These are phyloP conservation scores for Notocelia uddmanniana DNA, from an alignment of 2,888 invertebrate genomes.

Conservation along the genomic window DNA sequence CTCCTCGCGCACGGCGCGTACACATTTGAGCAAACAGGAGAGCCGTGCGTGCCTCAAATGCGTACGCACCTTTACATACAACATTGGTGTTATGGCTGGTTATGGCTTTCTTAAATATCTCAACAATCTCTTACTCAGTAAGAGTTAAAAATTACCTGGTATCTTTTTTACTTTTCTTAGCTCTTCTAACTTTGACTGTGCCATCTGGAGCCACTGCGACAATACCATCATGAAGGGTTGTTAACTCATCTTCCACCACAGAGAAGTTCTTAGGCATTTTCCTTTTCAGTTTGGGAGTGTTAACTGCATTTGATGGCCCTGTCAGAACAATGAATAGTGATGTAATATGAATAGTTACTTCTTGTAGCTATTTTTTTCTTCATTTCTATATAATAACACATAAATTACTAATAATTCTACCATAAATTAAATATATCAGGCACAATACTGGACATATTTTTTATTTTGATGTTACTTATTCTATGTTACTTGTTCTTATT, in stretches of 20 bases:
- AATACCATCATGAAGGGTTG: constrained; percentile 81
- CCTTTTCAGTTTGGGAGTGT: constrained; percentile 77
- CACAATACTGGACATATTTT: no score
- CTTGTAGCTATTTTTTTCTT: not conserved
- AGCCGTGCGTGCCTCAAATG: no score
- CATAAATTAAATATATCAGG: no score
- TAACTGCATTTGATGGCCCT: constrained; percentile 85
- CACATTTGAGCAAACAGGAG: no score
- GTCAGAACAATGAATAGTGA: constrained; percentile 51
- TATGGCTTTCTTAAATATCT: no score
- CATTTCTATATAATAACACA: no score
- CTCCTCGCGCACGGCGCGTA: no score
- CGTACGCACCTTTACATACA: no score
- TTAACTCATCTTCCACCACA: constrained; percentile 86
- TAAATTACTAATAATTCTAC: no score
- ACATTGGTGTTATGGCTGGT: not conserved
- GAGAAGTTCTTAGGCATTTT: constrained; percentile 82
- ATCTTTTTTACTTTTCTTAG: constrained; percentile 46
- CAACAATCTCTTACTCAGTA: not conserved
- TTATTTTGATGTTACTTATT: no score
- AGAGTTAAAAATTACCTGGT: constrained; percentile 49
- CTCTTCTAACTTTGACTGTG: constrained; percentile 71
- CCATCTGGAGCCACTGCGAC: constrained; percentile 87
- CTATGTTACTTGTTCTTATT: no score
- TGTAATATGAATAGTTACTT: not conserved